Evolutionary conservation across 2,888 invertebrate genomes (phyloP), one percentile per base, ranked within the genome.

Genomic region (Trissolcus japonicus): DNA sequence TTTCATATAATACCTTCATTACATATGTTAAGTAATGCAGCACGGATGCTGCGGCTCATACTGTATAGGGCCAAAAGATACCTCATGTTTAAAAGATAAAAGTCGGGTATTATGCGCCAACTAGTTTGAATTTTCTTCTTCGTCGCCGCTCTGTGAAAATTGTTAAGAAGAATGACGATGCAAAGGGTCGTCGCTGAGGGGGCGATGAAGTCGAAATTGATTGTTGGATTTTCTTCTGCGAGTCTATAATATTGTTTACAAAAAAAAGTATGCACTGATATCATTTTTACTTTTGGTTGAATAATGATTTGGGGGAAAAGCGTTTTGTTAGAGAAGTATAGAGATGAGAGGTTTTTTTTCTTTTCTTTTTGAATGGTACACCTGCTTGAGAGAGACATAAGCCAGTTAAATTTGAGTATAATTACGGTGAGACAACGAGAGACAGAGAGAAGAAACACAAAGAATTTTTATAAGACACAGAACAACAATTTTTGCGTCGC

Each of bases 11-110:
- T 72, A 65, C 72, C 65, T 72, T 59, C 65, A 65, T 72, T 65
- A 72, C 72, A 48, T 65, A 72, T 72, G 72, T 72, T 72, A 72
- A 72, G 48, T 59, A 48, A 72, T 72, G 65, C 72, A 72, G 59
- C 59, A 29, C 54, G 59, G 59, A 65, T 65, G 57, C 53, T 50
- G 69, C 17, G 21, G 43, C 17, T 60, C 46, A n/a, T 53, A 55
- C 46, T 55, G 54, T 68, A 19, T 57, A 17, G 53, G 29, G 57
- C 56, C 43, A 57, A 60, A 54, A 59, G 54, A 59, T 54, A 54
- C 59, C 65, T 65, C 72, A 65, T 72, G 72, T 72, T 72, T 72
- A 72, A 72, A 72, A 72, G 63, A 72, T 72, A 59, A 65, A 72
- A 72, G 41, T 72, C 41, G 25, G 35, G 72, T 60, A 65, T 72